Evolutionary conservation across 1,140 invertebrate species (phyloP), one percentile per base, ranked within the genome.

Genomic region (Achroia grisella): DNA sequence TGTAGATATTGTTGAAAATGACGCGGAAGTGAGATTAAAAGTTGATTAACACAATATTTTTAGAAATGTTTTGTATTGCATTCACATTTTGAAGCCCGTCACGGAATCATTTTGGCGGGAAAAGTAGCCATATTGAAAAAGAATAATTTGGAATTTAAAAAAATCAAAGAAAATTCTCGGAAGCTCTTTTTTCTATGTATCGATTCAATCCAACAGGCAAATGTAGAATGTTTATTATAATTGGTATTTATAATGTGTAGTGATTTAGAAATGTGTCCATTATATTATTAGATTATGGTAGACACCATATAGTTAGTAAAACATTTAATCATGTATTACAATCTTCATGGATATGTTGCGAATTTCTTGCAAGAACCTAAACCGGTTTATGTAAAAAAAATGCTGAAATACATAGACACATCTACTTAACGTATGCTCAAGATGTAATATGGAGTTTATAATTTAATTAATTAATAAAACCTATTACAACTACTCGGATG

Each of bases 191-290:
- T 23, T 23, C 17, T 3, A 23, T 23, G 6, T 23, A 6, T 3
- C 17, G 6, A 23, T 23, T 23, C 17, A 29, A 12, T 30, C 10
- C 11, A 13, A 32, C 47, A 43, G 11, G 39, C 39, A 35, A 36
- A 27, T 42, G 12, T 43, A 43, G 13, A 11, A 37, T 37, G 14
- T 37, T 15, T 37, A 37, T 49, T 46, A 34, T 57, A 53, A 57
- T 63, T 56, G 56, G 48, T 62, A 57, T 60, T 39, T 49, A 43
- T 29, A 43, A 46, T 28, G 39, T 46, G 55, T 66, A 70, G 57
- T 30, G n/a, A 45, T 29, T 47, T 65, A 66, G 66, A 29, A 57
- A 56, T 62, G 62, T 70, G 62, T 70, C 62, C 64, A 67, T 58
- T 58, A 54, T 53, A 62, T 52, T 58, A 41, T 55, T 60, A 60